Evolutionary conservation across 2,113 vertebrate species (phyloP).

Genomic region (Conger conger): DNA sequence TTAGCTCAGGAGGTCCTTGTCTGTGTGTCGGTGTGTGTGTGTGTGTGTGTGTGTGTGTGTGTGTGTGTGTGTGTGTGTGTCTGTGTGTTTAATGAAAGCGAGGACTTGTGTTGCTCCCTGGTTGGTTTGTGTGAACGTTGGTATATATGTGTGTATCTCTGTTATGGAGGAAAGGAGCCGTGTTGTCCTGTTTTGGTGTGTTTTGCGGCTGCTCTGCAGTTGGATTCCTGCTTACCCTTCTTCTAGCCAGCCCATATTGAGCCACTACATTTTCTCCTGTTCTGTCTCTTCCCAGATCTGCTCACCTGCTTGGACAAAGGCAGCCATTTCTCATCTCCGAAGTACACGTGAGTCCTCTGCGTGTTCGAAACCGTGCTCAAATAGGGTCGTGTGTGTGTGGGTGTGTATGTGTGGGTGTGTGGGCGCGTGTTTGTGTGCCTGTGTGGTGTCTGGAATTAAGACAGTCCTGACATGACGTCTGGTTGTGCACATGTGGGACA

Average conservation of each 20-base stretch:
- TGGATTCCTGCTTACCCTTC: conserved; percentile 31
- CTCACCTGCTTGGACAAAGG: conserved; percentile 80
- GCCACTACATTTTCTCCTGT: conserved; percentile 26
- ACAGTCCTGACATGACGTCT: conserved; percentile 22
- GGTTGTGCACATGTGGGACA: conserved; percentile 26
- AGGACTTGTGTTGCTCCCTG: too few relatives aligned
- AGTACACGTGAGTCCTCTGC: conserved; percentile 73
- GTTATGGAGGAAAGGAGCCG: conserved; percentile 35
- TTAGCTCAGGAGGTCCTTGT: too few relatives aligned
- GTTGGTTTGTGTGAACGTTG: conserved; percentile 5
- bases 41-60: neutral
- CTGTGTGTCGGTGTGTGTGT: too few relatives aligned
- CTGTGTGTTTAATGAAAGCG: too few relatives aligned
- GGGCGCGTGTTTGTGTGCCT: neutral
- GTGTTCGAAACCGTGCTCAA: too few relatives aligned
- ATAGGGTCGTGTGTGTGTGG: neutral
- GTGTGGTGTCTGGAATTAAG: neutral
- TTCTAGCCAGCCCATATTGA: conserved; percentile 22
- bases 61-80: neutral
- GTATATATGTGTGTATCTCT: conserved; percentile 1
- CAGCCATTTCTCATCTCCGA: conserved; percentile 67
- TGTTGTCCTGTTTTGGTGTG: conserved; percentile 42
- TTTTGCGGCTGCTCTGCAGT: conserved; percentile 28
- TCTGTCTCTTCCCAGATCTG: conserved; percentile 71
- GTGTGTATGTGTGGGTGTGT: neutral